These are phyloP conservation scores for Morpho deidamia DNA, from an alignment of 2,888 invertebrate genomes.

Conservation along the genomic window DNA sequence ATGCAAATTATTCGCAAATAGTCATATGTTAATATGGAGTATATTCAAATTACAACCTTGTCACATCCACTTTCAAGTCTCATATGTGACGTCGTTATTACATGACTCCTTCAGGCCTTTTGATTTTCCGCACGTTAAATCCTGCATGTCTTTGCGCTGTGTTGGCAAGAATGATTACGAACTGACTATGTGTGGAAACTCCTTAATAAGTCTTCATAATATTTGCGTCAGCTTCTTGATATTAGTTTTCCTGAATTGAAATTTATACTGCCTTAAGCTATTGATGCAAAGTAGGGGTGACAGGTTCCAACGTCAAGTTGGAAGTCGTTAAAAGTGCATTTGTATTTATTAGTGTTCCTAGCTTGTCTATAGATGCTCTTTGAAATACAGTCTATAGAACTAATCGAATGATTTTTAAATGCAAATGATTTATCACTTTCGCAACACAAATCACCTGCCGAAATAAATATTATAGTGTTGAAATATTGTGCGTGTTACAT, in stretches of 20 bases:
- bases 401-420: too few species aligned
- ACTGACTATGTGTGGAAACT: constrained; percentile 51
- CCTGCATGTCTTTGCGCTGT: constrained; percentile 37
- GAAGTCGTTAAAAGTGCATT: too few species aligned
- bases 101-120: constrained; percentile 16
- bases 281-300: not conserved
- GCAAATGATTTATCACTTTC: too few species aligned
- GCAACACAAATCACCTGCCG: too few species aligned
- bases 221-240: constrained; percentile 52
- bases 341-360: too few species aligned
- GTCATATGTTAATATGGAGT: constrained; percentile 31
- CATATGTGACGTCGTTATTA: not conserved
- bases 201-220: constrained; percentile 69
- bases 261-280: constrained; percentile 18
- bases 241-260: constrained; percentile 26
- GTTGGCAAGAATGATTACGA: constrained; percentile 68
- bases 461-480: too few species aligned
- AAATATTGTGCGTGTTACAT: too few species aligned
- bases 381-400: too few species aligned
- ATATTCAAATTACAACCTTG: constrained; percentile 27
- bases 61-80: constrained; percentile 4
- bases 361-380: too few species aligned
- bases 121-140: constrained; percentile 21
- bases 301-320: too few species aligned
- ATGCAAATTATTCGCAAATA: constrained; percentile 32